Percentiles rank a stretch among this genome's conserved stretches.
Evolutionary conservation across 2,888 invertebrate species (phyloP).

Genomic region (Drosophila mulleri): DNA sequence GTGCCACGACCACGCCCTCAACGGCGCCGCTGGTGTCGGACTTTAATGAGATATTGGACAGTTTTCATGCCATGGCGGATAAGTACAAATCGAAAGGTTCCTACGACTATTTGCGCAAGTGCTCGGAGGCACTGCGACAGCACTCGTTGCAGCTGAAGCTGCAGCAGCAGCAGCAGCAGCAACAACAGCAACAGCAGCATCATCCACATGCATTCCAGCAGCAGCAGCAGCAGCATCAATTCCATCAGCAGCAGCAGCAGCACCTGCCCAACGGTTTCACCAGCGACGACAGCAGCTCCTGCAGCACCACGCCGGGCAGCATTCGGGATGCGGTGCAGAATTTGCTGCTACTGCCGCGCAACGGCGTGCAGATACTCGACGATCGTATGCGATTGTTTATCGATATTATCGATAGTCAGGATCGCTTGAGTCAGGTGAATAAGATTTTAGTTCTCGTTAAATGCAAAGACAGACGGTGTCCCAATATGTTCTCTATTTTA

Average conservation of each 20-base stretch:
- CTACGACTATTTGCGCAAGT: conserved; percentile 85
- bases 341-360: conserved; percentile 89
- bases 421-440: conserved; percentile 91
- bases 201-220: conserved; percentile 71
- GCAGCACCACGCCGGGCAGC: conserved; percentile 87
- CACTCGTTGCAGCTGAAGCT: conserved; percentile 83
- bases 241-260: conserved; percentile 70
- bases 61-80: conserved; percentile 85
- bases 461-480: conserved; percentile 45
- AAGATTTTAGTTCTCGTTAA: neutral
- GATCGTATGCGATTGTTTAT: conserved; percentile 92
- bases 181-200: conserved; percentile 55
- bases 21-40: conserved; percentile 81
- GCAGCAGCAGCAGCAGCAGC: conserved; percentile 72
- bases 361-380: conserved; percentile 91
- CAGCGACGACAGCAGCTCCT: conserved; percentile 83
- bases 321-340: conserved; percentile 90
- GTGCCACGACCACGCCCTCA: conserved; percentile 79
- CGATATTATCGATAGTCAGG: conserved; percentile 93
- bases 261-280: conserved; percentile 66
- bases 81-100: conserved; percentile 85
- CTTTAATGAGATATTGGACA: conserved; percentile 85
- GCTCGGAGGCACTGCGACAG: conserved; percentile 84
- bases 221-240: conserved; percentile 28
- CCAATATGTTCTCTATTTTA: neutral